Base-by-base conservation (phyloP, 2,797 vertebrate genomes). In the Melanogrammus aeglefinus region DNA sequence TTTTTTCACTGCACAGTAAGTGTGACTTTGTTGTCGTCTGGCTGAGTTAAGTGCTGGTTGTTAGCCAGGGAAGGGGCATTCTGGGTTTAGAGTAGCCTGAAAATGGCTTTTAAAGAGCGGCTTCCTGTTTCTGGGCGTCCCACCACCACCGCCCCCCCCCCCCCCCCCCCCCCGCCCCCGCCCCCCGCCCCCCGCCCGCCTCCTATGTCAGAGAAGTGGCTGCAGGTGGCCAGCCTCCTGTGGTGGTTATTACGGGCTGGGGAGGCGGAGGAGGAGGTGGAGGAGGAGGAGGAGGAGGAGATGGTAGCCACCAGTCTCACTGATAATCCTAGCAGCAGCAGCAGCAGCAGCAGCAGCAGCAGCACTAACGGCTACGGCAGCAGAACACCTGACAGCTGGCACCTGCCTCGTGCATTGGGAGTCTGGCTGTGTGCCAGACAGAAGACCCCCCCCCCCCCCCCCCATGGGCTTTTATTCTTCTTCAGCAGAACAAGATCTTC, bases 331-430 rank as follows among this genome's bases (percentile, higher is more conserved):
- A 21, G 80, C 36, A 39, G 16, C 51, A 57, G 84, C 77, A 77
- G 84, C 84, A 33, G 31, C 3, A 18, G 81, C 84, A 6, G 16
- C 47, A 57, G 84, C 78, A 78, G 84, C 84, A 2, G 16, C 51
- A 57, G 84, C 78, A 78, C n/a, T n/a, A 31, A 31, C 31, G 31
- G 31, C 31, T 31, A 31, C 84, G 6, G 16, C 47, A 57, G 84
- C 78, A 78, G 84, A 82, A 90, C 93, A 94, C 92, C 93, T 93
- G 90, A 91, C 94, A 95, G 92, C 93, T 95, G 94, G 90, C 92
- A 94, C 92, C 94, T 94, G 93, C 88, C 81, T 81, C 27, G 77
- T 16, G 75, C 72, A 71, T 31, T 84, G 80, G 80, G 72, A 21
- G 51, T 21, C 18, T 57, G 16, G 51, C 51, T 6, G 16, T 21